Evolutionary conservation across 2,888 invertebrate genomes (phyloP).

Genomic region (Oscheius myriophilus): DNA sequence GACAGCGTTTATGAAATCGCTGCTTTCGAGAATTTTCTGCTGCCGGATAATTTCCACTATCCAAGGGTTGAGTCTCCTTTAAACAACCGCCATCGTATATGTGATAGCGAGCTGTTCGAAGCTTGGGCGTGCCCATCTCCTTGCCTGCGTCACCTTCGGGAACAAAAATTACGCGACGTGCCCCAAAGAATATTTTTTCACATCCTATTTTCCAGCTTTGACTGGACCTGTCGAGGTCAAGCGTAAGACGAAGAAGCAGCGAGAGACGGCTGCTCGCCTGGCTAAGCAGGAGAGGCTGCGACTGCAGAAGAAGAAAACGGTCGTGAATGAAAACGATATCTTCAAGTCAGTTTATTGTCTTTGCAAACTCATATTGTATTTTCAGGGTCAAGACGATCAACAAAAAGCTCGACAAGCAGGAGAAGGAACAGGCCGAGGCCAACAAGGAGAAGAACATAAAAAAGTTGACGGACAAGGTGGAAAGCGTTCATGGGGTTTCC

Average conservation of each 20-base stretch:
- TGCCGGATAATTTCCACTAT: too few relatives aligned
- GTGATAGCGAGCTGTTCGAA: too few relatives aligned
- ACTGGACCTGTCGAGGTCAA: not conserved
- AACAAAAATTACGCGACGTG: too few relatives aligned
- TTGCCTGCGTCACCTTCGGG: too few relatives aligned
- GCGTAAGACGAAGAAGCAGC: constrained; percentile 30
- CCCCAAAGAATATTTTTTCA: too few relatives aligned
- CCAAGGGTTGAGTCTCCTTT: too few relatives aligned
- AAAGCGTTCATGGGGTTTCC: too few relatives aligned
- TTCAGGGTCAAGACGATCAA: constrained; percentile 46
- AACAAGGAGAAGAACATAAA: constrained; percentile 27
- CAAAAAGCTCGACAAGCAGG: constrained; percentile 44
- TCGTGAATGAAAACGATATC: constrained; percentile 17
- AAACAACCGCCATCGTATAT: too few relatives aligned
- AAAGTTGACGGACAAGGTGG: constrained; percentile 36
- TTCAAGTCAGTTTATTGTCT: constrained; percentile 19
- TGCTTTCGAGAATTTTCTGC: too few relatives aligned
- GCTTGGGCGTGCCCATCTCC: too few relatives aligned
- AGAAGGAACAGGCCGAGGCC: constrained; percentile 31
- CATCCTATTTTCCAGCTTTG: too few relatives aligned
- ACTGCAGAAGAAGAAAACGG: not conserved
- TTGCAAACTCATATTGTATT: not conserved
- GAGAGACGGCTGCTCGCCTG: constrained; percentile 20
- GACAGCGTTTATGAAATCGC: too few relatives aligned
- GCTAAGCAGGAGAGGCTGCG: constrained; percentile 8